Conservation (phyloP, 1,140 invertebrate species). For the Protaetia brevitarsis region DNA sequence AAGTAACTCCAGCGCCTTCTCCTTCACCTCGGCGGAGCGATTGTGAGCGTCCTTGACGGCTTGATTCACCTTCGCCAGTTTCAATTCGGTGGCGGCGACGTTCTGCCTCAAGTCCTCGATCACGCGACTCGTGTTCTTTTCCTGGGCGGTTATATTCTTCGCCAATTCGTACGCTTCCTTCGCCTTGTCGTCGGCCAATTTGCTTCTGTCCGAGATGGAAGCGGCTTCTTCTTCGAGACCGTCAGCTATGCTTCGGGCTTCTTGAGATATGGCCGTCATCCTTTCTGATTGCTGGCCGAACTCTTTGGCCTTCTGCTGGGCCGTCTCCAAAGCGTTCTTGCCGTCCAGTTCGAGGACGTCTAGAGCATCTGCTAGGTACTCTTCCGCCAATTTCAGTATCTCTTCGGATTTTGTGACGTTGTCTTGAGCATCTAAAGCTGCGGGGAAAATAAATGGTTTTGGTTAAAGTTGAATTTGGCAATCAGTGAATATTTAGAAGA, state of each 20-base stretch:
- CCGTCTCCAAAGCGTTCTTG: constrained; percentile 69
- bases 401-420: constrained; percentile 37
- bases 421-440: constrained; percentile 32
- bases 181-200: constrained; percentile 80
- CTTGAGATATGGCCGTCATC: constrained; percentile 86
- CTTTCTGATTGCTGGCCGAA: constrained; percentile 87
- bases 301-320: constrained; percentile 76
- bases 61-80: constrained; percentile 65
- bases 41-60: constrained; percentile 68
- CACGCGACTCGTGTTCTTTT: constrained; percentile 56
- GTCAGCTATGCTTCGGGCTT: constrained; percentile 77
- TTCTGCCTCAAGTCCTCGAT: constrained; percentile 58
- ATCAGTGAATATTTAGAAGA: neutral
- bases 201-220: constrained; percentile 71
- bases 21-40: constrained; percentile 70
- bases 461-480: neutral
- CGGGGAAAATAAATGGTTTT: neutral
- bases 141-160: constrained; percentile 59
- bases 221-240: constrained; percentile 73
- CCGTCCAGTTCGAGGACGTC: constrained; percentile 80
- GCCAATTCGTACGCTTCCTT: constrained; percentile 75
- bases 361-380: constrained; percentile 58
- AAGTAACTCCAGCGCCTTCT: constrained; percentile 75
- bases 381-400: constrained; percentile 34
- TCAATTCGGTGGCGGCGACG: constrained; percentile 59